Evolutionary conservation across 2,888 invertebrate species (phyloP), one percentile per base, ranked within the genome.

Genomic region (Frankliniella intonsa): DNA sequence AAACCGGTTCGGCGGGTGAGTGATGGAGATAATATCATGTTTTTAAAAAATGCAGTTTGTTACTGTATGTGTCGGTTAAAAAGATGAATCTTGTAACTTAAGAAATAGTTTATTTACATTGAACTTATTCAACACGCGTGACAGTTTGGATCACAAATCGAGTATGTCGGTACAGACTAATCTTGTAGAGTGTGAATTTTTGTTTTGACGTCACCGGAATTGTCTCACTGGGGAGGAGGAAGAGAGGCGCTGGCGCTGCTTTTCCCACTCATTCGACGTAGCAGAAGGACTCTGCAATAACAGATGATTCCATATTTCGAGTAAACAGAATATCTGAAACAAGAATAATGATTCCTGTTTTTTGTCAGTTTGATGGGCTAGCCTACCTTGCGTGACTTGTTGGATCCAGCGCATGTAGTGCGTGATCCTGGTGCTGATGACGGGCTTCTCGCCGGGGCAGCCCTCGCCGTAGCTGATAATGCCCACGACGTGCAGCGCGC

Each of bases 381-480:
- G n/a, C n/a, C n/a, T 12, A 76, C 69, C 69, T 25, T 25, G 69
- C 7, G 69, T 76, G 25, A 76, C 69, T 25, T 76, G 69, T 22
- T 76, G 69, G n/a, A 76, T 76, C 69, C 69, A 76, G 25, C 69
- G 69, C 69, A 76, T 22, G 25, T 76, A 76, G 69, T 76, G 69
- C 25, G 69, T 76, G 11, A 76, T 25, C 25, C 69, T 76, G 69
- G 69, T 76, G 69, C 69, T 76, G 69, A 76, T 76, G 69, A 76
- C 69, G 69, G 69, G 69, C 69, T 76, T 76, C 22, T 76, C 69
- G 22, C 69, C 69, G 22, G 69, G 69, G 9, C 69, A 76, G 69
- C 69, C 69, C 69, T 76, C 69, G 69, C 69, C 69, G 69, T 76
- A 76, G 69, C 69, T 76, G 69, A 76, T 25, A 22, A 76, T 25